These are phyloP conservation scores for Gerris buenoi DNA, from an alignment of 1,140 invertebrate genomes.

Conservation along the genomic window DNA sequence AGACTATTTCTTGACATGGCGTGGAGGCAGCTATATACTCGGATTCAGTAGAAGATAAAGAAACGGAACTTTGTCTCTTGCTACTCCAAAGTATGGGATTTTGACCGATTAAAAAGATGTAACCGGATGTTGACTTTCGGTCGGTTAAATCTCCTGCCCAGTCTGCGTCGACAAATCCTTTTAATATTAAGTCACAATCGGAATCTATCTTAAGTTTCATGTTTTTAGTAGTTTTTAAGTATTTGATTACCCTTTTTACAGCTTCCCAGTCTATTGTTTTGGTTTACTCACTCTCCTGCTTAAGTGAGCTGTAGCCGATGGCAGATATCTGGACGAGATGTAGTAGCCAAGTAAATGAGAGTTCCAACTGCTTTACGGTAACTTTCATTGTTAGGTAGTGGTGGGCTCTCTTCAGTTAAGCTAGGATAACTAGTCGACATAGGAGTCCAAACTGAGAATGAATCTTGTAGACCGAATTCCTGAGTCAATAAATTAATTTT, in stretches of 20 bases:
- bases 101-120: slow-evolving; percentile 16
- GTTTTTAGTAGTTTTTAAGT: neutral
- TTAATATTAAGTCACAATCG: neutral
- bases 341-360: neutral
- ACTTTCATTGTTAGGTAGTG: neutral
- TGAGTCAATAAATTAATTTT: neutral
- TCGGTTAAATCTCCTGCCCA: slow-evolving; percentile 18
- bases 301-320: neutral
- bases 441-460: neutral
- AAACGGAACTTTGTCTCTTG: slow-evolving; percentile 20
- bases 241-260: neutral
- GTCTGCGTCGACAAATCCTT: slow-evolving; percentile 7
- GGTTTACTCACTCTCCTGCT: neutral
- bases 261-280: neutral
- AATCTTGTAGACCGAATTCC: neutral
- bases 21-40: slow-evolving; percentile 20
- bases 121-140: slow-evolving; percentile 22
- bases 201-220: neutral
- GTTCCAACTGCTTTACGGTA: neutral
- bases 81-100: slow-evolving; percentile 20
- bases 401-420: neutral
- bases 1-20: neutral
- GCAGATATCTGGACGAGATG: neutral
- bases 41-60: slow-evolving; percentile 21
- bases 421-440: neutral